Evolutionary conservation across 1,140 invertebrate genomes (phyloP).

Genomic region (Eciton burchellii): DNA sequence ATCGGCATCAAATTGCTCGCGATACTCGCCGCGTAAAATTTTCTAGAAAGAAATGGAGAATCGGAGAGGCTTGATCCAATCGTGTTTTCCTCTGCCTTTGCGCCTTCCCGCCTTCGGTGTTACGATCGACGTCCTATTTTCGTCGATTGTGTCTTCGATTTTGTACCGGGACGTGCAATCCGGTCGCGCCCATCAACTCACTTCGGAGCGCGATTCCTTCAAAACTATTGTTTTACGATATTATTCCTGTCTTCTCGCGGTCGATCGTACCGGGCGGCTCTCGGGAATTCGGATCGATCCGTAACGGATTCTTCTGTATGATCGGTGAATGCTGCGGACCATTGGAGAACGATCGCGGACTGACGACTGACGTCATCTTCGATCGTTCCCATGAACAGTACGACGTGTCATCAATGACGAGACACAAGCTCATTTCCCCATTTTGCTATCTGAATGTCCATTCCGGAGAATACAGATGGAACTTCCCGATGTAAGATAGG

Average conservation of each 20-base stretch:
- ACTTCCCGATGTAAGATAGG: neutral
- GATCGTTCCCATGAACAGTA: neutral
- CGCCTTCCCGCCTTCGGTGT: slow-evolving; percentile 21
- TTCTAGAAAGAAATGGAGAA: neutral
- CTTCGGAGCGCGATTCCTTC: slow-evolving; percentile 5
- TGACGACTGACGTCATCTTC: neutral
- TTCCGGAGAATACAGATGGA: neutral
- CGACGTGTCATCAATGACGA: neutral
- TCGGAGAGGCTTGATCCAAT: slow-evolving; percentile 36
- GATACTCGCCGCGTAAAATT: neutral
- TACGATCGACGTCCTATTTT: slow-evolving; percentile 3
- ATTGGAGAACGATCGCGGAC: neutral
- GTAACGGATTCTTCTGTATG: neutral
- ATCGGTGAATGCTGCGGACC: neutral
- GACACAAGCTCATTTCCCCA: neutral
- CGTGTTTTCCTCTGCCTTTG: slow-evolving; percentile 6
- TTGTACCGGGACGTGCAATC: slow-evolving; percentile 51
- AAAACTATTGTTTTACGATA: slow-evolving; percentile 4
- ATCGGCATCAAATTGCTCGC: neutral
- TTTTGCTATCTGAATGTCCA: neutral
- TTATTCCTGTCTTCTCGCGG: slow-evolving; percentile 11
- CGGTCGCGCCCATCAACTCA: neutral
- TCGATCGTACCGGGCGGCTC: neutral
- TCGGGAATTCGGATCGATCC: slow-evolving; percentile 16
- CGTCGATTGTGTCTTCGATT: slow-evolving; percentile 47